phyloP scores from a whole-genome alignment of 2,888 invertebrate species.

The Erannis defoliaria region DNA sequence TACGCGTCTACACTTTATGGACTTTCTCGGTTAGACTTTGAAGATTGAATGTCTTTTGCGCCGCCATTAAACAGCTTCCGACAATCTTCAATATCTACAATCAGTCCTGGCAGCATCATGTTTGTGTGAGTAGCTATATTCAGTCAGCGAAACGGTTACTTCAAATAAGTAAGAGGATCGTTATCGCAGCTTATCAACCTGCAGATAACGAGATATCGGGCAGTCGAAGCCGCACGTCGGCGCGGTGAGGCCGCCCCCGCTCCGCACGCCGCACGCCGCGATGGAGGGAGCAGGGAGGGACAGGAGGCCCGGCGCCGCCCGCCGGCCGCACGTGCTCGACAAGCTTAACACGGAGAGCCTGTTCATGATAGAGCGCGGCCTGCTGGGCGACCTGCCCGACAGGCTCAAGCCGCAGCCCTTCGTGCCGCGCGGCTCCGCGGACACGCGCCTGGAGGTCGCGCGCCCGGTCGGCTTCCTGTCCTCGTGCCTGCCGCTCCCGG shows the following conservation, averaged over 20 bases:
- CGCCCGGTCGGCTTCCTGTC: slow-evolving; percentile 79
- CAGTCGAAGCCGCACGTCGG: slow-evolving; percentile 70
- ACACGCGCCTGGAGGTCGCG: slow-evolving; percentile 66
- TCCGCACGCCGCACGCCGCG: slow-evolving; percentile 62
- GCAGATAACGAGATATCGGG: slow-evolving; percentile 62
- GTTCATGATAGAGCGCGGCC: slow-evolving; percentile 74
- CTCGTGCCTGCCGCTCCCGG: slow-evolving; percentile 70
- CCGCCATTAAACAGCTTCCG: neutral
- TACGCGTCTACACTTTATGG: too few species aligned
- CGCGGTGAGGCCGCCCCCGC: slow-evolving; percentile 69
- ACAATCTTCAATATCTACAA: neutral
- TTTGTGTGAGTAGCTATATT: slow-evolving; percentile 6
- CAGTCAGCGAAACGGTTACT: slow-evolving; percentile 35
- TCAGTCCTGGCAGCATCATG: neutral
- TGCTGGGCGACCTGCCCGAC: slow-evolving; percentile 75
- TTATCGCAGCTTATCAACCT: slow-evolving; percentile 73
- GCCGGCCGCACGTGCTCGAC: slow-evolving; percentile 71
- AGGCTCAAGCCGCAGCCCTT: slow-evolving; percentile 71
- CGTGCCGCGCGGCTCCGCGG: slow-evolving; percentile 66
- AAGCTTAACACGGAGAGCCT: slow-evolving; percentile 77
- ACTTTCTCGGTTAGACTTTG: too few species aligned
- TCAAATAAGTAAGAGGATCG: slow-evolving; percentile 49
- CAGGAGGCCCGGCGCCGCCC: slow-evolving; percentile 61
- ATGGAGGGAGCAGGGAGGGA: slow-evolving; percentile 76
- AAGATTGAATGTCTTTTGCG: neutral